Evolutionary conservation across 2,113 vertebrate genomes (phyloP).

Genomic region (Mobula hypostoma): DNA sequence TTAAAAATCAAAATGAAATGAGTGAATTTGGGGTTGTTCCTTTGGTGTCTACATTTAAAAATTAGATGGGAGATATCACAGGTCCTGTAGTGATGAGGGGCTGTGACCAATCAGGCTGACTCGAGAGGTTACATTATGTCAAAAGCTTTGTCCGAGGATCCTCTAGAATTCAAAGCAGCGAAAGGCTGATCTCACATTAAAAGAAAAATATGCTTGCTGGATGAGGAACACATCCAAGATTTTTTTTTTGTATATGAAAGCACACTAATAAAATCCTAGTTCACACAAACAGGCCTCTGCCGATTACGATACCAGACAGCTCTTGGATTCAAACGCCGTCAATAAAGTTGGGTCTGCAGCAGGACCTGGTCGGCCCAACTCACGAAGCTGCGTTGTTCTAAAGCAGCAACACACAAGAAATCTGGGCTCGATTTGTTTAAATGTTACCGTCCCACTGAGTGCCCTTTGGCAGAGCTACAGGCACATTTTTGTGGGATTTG

Average conservation of each 20-base stretch:
- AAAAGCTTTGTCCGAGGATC: background rate
- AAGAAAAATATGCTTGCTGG: background rate
- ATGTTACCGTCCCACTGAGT: slow-evolving; percentile 22
- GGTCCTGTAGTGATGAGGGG: background rate
- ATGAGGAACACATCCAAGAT: background rate
- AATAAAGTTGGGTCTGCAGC: background rate
- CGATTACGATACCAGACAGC: too few species aligned
- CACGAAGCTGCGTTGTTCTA: background rate
- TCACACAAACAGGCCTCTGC: background rate
- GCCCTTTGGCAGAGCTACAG: slow-evolving; percentile 16
- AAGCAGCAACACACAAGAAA: background rate
- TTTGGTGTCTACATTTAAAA: background rate
- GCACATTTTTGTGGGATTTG: slow-evolving; percentile 30
- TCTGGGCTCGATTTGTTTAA: slow-evolving; percentile 23
- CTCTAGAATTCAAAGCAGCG: background rate
- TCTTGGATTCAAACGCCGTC: background rate
- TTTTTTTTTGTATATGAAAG: background rate
- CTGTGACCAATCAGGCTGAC: background rate
- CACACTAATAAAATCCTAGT: background rate
- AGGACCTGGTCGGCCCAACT: background rate
- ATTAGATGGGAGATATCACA: background rate
- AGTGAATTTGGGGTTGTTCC: background rate
- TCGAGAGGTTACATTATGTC: background rate
- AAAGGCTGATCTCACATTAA: background rate
- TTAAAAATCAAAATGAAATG: too few species aligned